Conservation (phyloP, 2,113 vertebrate species). For the Oenanthe melanoleuca region DNA sequence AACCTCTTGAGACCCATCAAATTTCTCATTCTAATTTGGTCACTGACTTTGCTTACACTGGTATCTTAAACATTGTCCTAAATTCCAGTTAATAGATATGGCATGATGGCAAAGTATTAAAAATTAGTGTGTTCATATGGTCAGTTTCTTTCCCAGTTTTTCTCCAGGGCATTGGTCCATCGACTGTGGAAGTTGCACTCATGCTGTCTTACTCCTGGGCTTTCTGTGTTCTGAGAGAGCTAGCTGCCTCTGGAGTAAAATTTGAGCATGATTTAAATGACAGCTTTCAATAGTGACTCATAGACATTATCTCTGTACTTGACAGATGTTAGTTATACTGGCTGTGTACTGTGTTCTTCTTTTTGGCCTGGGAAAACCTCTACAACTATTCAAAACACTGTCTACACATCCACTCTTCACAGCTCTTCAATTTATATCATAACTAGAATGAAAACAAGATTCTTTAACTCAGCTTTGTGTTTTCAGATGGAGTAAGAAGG, state of each 20-base stretch:
- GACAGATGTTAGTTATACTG: neutral
- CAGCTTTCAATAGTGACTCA: neutral
- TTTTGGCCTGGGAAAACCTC: neutral
- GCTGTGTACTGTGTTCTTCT: neutral
- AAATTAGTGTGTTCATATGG: rapidly evolving
- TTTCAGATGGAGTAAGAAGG: neutral
- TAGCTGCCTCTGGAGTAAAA: neutral
- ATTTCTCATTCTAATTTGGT: neutral
- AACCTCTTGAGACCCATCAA: neutral
- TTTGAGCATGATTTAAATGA: neutral
- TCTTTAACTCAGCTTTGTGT: neutral
- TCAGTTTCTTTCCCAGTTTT: neutral
- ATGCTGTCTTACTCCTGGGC: neutral
- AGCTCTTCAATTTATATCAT: neutral
- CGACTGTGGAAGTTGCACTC: neutral
- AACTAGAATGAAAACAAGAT: neutral
- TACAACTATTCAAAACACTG: neutral
- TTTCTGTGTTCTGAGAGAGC: neutral
- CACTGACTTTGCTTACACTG: neutral
- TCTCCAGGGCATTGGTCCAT: neutral
- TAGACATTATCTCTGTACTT: neutral
- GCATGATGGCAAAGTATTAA: neutral
- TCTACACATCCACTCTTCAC: neutral
- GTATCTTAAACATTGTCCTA: neutral
- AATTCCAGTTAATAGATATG: neutral